phyloP scores from a whole-genome alignment of 1,140 invertebrate species.

The Trigoniulus corallinus region DNA sequence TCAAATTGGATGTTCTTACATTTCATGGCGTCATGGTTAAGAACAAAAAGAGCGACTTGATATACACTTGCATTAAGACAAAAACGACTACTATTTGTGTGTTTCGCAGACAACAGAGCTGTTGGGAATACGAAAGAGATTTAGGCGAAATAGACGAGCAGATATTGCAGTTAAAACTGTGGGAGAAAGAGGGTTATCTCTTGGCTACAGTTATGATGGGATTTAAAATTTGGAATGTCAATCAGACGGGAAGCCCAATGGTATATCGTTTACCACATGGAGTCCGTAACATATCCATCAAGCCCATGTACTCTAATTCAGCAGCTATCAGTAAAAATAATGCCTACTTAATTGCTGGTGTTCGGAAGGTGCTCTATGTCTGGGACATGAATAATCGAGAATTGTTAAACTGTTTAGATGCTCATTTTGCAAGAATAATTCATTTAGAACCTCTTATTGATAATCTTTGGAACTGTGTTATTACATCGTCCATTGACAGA shows the following conservation, averaged over 20 bases:
- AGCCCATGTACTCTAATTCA: slow-evolving; percentile 70
- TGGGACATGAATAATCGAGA: slow-evolving; percentile 66
- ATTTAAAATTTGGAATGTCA: slow-evolving; percentile 35
- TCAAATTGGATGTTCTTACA: slow-evolving; percentile 41
- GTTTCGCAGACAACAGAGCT: not conserved
- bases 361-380: slow-evolving; percentile 88
- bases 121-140: slow-evolving; percentile 27
- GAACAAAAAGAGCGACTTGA: slow-evolving; percentile 15
- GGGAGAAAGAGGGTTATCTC: slow-evolving; percentile 58
- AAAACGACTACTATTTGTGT: not conserved
- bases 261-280: slow-evolving; percentile 54
- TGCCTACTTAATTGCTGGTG: slow-evolving; percentile 85
- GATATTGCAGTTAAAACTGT: slow-evolving; percentile 62
- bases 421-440: slow-evolving; percentile 92
- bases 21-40: slow-evolving; percentile 38
- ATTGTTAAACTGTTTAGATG: slow-evolving; percentile 82
- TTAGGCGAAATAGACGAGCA: slow-evolving; percentile 28
- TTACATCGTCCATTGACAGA: slow-evolving; percentile 92
- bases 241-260: slow-evolving; percentile 39
- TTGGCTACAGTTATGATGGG: slow-evolving; percentile 71
- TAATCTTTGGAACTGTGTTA: slow-evolving; percentile 81
- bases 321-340: slow-evolving; percentile 76
- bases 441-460: slow-evolving; percentile 68
- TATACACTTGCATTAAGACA: slow-evolving; percentile 26
- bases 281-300: slow-evolving; percentile 80